Base-by-base conservation (phyloP, 2,113 vertebrate species). In the Hylia prasina region DNA sequence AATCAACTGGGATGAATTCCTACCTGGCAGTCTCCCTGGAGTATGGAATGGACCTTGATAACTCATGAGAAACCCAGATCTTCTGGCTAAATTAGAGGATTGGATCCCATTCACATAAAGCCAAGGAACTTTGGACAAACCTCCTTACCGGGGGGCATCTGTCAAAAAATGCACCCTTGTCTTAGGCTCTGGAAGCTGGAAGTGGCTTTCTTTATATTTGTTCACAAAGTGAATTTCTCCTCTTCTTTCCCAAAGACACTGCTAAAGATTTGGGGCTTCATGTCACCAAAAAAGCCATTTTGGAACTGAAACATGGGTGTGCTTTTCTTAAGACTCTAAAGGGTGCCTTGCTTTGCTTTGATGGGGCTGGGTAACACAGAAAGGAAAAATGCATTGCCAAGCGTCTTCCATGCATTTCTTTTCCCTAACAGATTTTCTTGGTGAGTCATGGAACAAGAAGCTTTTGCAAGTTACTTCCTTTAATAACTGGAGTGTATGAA, bases 61-160 rank as follows among this genome's bases (percentile, higher is more conserved):
- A 63, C 10, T 56, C 21, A 31, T 17, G 48, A 11, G 23, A 75
- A 15, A 45, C 6, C 5, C 61, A 76, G 20, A 31, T 68, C 50
- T 88, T 82, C 39, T n/a, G 44, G 33, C 33, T 85, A 33, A 66
- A 64, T 82, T 79, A 60, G 20, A 65, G 28, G 20, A 31, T 8
- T 70, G 13, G 15, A 42, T 79, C 8, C 9, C 53, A 56, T 40
- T 21, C 33, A 44, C 30, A 35, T 4, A 77, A 8, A 63, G 3
- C 15, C 53, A 64, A 65, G 42, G 48, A 27, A 42, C 24, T 87
- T 85, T 16, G n/a, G 63, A 47, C 13, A 85, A 90, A 37, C 24
- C 27, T n/a, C 30, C 8, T 45, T 6, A 66, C 5, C 33, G 0
- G 0, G n/a, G 10, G 24, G 1, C 4, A 30, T 6, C 4, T 60